These are phyloP conservation scores for Noturus placidus DNA, from an alignment of 2,113 vertebrate species.

Conservation along the genomic window DNA sequence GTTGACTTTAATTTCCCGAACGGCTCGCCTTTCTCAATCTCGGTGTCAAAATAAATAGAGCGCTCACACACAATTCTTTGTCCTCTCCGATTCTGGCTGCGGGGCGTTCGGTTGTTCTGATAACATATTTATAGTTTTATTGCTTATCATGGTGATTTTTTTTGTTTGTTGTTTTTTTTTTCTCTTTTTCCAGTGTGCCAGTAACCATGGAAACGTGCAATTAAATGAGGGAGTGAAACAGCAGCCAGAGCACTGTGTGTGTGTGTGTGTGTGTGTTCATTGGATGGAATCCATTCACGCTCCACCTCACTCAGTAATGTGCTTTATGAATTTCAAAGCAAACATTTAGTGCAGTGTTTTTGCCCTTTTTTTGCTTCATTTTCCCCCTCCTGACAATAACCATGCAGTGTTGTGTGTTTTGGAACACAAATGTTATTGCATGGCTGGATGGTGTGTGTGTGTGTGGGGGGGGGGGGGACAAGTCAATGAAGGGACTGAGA, in stretches of 20 bases:
- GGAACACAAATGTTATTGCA: conserved; percentile 41
- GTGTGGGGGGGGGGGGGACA: neutral
- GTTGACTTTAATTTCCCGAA: conserved; percentile 50
- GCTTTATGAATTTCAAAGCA: conserved; percentile 57
- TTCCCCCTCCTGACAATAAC: neutral
- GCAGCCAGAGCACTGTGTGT: conserved; percentile 47
- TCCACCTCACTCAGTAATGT: conserved; percentile 54
- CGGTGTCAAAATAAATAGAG: conserved; percentile 50
- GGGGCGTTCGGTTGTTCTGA: neutral
- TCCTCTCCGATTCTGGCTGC: conserved; percentile 28
- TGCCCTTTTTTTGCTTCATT: neutral
- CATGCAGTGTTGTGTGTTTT: conserved; percentile 34
- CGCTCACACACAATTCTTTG: conserved; percentile 30
- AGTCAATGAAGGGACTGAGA: conserved; percentile 27
- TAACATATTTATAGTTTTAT: conserved; percentile 48
- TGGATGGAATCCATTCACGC: conserved; percentile 56
- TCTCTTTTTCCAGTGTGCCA: conserved; percentile 45
- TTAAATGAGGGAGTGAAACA: conserved; percentile 58
- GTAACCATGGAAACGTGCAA: conserved; percentile 65
- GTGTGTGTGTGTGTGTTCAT: conserved; percentile 26
- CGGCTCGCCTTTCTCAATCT: conserved; percentile 37
- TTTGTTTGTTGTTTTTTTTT: conserved; percentile 36
- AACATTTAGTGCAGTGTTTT: conserved; percentile 48
- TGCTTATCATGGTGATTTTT: conserved; percentile 35
- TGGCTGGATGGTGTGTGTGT: conserved; percentile 34